These are phyloP conservation scores for Mylabris phalerata DNA, from an alignment of 1,140 invertebrate genomes.

Conservation along the genomic window DNA sequence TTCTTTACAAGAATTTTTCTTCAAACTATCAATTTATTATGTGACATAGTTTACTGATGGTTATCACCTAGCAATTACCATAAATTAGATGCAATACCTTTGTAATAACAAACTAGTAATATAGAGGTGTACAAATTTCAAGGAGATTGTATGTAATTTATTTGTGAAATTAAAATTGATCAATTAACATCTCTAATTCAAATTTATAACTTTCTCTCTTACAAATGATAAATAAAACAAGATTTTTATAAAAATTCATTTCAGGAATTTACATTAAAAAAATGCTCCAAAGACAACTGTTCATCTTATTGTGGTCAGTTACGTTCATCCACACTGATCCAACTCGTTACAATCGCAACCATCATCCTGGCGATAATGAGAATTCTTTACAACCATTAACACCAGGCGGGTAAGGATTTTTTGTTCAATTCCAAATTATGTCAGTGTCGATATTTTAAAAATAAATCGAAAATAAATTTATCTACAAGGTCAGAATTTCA, in stretches of 20 bases:
- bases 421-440: no score
- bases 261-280: neutral
- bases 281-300: neutral
- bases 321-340: neutral
- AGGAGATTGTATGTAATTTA: neutral
- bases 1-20: no score
- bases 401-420: constrained; percentile 11
- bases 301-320: neutral
- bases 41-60: no score
- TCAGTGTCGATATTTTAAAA: no score
- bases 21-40: no score
- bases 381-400: constrained; percentile 6
- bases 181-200: neutral
- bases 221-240: neutral
- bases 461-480: no score
- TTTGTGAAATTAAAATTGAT: neutral
- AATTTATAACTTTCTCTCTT: neutral
- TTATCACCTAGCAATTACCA: no score
- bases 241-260: neutral
- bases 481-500: no score
- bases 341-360: constrained; percentile 1
- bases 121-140: no score
- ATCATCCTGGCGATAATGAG: constrained; percentile 1
- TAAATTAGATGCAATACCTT: no score
- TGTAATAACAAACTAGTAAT: no score